Conservation (phyloP, 2,888 invertebrate genomes). For the Suillia variegata region DNA sequence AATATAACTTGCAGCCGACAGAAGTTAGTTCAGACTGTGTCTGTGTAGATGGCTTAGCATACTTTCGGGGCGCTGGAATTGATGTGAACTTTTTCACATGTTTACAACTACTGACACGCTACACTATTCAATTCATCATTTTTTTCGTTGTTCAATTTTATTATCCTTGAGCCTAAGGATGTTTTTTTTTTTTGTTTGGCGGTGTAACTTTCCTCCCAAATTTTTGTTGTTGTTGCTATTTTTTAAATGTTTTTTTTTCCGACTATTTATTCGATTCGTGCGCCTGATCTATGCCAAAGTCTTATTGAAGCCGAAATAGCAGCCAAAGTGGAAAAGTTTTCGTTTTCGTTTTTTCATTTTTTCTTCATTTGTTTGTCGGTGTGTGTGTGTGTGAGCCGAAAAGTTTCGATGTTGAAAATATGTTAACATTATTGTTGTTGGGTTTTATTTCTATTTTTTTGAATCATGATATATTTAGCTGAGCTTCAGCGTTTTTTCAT, state of each 20-base stretch:
- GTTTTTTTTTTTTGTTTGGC: not conserved
- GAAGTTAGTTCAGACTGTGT: too few species aligned
- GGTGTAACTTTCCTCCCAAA: too few species aligned
- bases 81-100: slow-evolving; percentile 50
- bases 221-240: not conserved
- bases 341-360: not conserved
- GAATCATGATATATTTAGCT: too few species aligned
- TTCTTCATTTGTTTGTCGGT: too few species aligned
- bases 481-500: too few species aligned
- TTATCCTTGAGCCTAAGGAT: slow-evolving; percentile 1
- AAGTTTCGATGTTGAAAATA: not conserved
- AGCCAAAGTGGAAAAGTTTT: not conserved
- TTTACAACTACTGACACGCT: slow-evolving; percentile 27
- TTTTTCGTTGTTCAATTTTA: not conserved
- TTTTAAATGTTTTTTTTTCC: too few species aligned
- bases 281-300: not conserved
- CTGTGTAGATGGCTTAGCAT: too few species aligned
- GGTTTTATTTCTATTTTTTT: too few species aligned
- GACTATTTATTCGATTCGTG: not conserved
- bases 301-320: not conserved
- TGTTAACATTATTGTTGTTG: not conserved
- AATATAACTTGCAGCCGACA: too few species aligned
- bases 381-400: too few species aligned
- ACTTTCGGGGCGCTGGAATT: slow-evolving; percentile 28
- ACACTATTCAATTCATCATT: slow-evolving; percentile 4